Percentiles rank a stretch among this genome's conserved stretches.
These are phyloP conservation scores for Epiperipatus broadwayi DNA, from an alignment of 2,888 invertebrate species.

Conservation along the genomic window DNA sequence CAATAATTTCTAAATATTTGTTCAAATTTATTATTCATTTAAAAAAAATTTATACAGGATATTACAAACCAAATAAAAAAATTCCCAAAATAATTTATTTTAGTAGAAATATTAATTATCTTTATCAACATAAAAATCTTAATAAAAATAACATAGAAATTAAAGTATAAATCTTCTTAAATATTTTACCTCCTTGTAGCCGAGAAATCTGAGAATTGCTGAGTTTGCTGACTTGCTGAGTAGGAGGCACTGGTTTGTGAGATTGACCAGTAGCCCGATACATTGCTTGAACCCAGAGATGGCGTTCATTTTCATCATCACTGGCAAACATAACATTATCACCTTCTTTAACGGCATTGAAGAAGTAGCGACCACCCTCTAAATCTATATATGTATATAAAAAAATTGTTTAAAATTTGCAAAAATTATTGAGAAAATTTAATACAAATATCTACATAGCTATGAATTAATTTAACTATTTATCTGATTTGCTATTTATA, in stretches of 20 bases:
- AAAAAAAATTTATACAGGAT: slow-evolving; percentile 1
- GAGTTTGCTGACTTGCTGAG: slow-evolving; percentile 50
- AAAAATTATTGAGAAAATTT: slow-evolving; percentile 9
- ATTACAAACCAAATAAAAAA: not conserved
- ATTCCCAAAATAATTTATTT: slow-evolving; percentile 14
- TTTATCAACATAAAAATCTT: slow-evolving; percentile 1
- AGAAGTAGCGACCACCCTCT: slow-evolving; percentile 82
- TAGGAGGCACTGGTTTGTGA: slow-evolving; percentile 90
- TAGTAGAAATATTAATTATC: slow-evolving; percentile 12
- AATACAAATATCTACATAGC: not conserved
- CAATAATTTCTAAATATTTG: slow-evolving; percentile 11
- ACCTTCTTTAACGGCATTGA: slow-evolving; percentile 95
- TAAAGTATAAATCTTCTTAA: slow-evolving; percentile 3
- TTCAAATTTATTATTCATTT: not conserved
- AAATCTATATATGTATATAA: slow-evolving; percentile 58
- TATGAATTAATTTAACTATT: too few relatives aligned
- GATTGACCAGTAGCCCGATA: slow-evolving; percentile 99
- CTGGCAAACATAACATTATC: slow-evolving; percentile 90
- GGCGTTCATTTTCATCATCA: slow-evolving; percentile 91
- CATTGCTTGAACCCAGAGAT: slow-evolving; percentile 97
- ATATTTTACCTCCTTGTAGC: slow-evolving; percentile 59
- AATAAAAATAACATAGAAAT: not conserved
- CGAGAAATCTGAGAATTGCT: slow-evolving; percentile 59
- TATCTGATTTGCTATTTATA: too few relatives aligned
- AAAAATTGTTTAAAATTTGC: slow-evolving; percentile 12